phyloP scores from a whole-genome alignment of 2,888 invertebrate species.

The Hirtodrosophila duncani region DNA sequence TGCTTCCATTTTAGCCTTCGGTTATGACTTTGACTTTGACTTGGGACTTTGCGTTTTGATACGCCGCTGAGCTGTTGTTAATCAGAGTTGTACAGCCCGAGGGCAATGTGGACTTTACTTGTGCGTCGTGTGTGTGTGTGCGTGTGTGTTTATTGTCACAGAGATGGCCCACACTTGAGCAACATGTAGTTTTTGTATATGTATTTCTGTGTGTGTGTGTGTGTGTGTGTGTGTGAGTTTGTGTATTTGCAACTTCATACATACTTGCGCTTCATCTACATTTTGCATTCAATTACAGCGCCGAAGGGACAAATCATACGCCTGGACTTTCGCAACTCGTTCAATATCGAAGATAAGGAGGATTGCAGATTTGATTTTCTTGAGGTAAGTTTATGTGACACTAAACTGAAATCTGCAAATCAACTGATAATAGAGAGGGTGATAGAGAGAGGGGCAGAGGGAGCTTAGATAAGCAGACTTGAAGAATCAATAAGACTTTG shows the following conservation, averaged over 20 bases:
- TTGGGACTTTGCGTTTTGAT: no score
- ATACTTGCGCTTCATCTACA: no score
- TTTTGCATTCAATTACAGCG: slow-evolving; percentile 78
- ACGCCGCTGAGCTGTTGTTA: slow-evolving; percentile 18
- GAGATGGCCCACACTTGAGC: no score
- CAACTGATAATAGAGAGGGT: no score
- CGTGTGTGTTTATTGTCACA: slow-evolving; percentile 3
- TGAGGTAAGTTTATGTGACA: slow-evolving; percentile 80
- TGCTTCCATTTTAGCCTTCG: slow-evolving; percentile 45
- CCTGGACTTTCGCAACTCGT: slow-evolving; percentile 89
- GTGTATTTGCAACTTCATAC: no score
- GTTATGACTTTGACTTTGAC: slow-evolving; percentile 6
- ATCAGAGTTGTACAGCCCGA: slow-evolving; percentile 21
- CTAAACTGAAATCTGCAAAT: slow-evolving; percentile 6
- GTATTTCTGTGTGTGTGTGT: no score
- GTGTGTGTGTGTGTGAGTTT: no score
- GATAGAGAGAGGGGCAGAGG: no score
- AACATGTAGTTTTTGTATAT: no score
- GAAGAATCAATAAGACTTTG: no score
- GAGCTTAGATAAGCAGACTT: no score
- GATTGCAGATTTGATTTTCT: slow-evolving; percentile 89
- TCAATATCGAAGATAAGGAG: slow-evolving; percentile 84
- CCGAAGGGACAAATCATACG: slow-evolving; percentile 83
- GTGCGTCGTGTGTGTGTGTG: neutral
- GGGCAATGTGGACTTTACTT: slow-evolving; percentile 8